These are phyloP conservation scores for Nautilus pompilius DNA, from an alignment of 1,140 invertebrate genomes.

Conservation along the genomic window DNA sequence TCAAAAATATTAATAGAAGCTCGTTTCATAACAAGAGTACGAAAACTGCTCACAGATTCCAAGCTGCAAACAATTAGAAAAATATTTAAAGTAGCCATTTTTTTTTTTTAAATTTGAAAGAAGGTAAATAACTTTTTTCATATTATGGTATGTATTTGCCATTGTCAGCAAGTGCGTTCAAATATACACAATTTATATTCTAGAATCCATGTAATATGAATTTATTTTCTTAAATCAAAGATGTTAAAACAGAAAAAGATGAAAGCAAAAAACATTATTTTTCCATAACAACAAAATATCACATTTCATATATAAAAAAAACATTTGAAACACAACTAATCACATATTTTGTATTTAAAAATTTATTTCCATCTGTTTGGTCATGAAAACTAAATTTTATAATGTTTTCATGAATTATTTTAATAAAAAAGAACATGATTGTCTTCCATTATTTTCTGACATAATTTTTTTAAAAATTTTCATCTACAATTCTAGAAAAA, in stretches of 20 bases:
- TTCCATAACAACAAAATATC: not conserved
- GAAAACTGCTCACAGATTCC: slow-evolving; percentile 44
- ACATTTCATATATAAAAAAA: not conserved
- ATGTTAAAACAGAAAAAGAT: not conserved
- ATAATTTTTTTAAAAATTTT: not conserved
- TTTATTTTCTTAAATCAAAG: not conserved
- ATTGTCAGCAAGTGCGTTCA: not conserved
- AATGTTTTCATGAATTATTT: not conserved
- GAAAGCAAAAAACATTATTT: not conserved
- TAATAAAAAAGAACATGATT: not conserved
- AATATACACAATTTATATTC: not conserved
- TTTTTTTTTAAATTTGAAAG: not conserved
- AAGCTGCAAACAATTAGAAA: slow-evolving; percentile 33
- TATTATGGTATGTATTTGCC: not conserved
- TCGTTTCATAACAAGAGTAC: slow-evolving; percentile 39
- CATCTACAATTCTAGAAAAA: not conserved
- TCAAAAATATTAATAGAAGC: slow-evolving; percentile 45
- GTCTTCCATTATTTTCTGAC: not conserved
- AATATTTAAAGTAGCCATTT: not conserved
- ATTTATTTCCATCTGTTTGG: not conserved
- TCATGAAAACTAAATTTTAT: not conserved
- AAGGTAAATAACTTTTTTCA: not conserved
- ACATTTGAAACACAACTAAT: not conserved
- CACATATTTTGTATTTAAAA: not conserved
- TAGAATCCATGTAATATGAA: not conserved